Conservation (phyloP, 2,888 invertebrate genomes). For the Pterostichus niger region DNA sequence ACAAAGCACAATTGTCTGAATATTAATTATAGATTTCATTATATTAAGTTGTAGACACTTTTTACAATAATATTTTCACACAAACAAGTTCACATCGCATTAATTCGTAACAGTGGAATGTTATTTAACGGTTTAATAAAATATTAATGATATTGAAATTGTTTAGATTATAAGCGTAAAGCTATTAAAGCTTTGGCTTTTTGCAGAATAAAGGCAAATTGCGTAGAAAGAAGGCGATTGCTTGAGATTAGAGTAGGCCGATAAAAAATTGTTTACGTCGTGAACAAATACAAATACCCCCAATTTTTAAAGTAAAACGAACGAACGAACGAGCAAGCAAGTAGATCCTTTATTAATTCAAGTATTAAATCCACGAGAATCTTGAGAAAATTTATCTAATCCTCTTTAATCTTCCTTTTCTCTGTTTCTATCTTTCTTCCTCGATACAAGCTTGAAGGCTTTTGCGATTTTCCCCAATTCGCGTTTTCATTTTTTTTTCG, state of each 20-base stretch:
- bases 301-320: constrained; percentile 19
- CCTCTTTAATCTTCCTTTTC: constrained; percentile 36
- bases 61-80: too few relatives aligned
- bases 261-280: constrained; percentile 50
- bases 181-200: constrained; percentile 8
- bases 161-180: constrained; percentile 9
- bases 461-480: constrained; percentile 13
- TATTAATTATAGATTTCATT: too few relatives aligned
- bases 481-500: constrained; percentile 2
- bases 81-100: too few relatives aligned
- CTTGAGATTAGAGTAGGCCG: constrained; percentile 30
- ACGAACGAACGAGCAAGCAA: constrained; percentile 31
- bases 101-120: too few relatives aligned
- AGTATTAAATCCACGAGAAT: constrained; percentile 38
- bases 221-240: constrained; percentile 30
- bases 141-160: constrained; percentile 4
- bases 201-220: constrained; percentile 32
- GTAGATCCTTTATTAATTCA: constrained; percentile 47
- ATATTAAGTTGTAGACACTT: too few relatives aligned
- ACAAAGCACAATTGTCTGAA: too few relatives aligned
- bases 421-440: constrained; percentile 1
- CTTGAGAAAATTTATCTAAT: constrained; percentile 46
- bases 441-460: not conserved
- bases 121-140: not conserved
- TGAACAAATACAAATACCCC: constrained; percentile 21